These are phyloP conservation scores for Drosophila novamexicana DNA, from an alignment of 1,140 invertebrate species.

Conservation along the genomic window DNA sequence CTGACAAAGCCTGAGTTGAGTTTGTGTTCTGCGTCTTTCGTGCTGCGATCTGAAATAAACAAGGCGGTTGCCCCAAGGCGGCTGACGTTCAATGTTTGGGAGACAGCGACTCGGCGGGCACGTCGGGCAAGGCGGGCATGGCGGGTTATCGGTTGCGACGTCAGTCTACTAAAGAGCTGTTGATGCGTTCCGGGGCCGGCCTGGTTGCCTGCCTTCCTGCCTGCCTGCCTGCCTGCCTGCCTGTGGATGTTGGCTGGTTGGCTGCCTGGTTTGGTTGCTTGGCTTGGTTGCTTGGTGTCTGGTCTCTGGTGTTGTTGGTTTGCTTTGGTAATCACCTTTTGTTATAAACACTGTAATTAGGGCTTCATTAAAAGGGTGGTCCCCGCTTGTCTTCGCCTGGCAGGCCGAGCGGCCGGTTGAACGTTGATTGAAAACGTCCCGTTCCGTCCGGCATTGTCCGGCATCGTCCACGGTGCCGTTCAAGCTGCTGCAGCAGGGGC, in stretches of 20 bases:
- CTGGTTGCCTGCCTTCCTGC: not conserved
- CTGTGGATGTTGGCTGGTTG: constrained; percentile 46
- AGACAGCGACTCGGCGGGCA: not conserved
- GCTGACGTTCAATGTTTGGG: not conserved
- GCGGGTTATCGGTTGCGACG: constrained; percentile 21
- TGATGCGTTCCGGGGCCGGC: constrained; percentile 50
- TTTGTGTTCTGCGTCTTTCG: constrained; percentile 30
- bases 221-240: not conserved
- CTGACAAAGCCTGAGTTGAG: constrained; percentile 25
- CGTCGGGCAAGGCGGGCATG: not conserved
- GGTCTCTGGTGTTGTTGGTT: constrained; percentile 69
- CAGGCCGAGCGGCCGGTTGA: constrained; percentile 50
- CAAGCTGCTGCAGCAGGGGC: not conserved
- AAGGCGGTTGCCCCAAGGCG: constrained; percentile 58
- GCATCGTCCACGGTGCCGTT: not conserved
- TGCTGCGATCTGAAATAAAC: constrained; percentile 57
- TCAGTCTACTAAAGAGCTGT: constrained; percentile 66
- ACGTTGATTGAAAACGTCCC: constrained; percentile 77
- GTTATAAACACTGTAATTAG: constrained; percentile 83
- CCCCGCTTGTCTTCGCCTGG: constrained; percentile 78
- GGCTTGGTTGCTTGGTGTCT: constrained; percentile 10
- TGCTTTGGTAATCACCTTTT: constrained; percentile 83
- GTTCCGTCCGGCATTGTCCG: not conserved
- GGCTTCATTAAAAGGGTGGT: constrained; percentile 82
- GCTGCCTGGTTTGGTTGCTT: not conserved